Conservation (phyloP, 2,797 vertebrate genomes). For the Cephalopachus bancanus region DNA sequence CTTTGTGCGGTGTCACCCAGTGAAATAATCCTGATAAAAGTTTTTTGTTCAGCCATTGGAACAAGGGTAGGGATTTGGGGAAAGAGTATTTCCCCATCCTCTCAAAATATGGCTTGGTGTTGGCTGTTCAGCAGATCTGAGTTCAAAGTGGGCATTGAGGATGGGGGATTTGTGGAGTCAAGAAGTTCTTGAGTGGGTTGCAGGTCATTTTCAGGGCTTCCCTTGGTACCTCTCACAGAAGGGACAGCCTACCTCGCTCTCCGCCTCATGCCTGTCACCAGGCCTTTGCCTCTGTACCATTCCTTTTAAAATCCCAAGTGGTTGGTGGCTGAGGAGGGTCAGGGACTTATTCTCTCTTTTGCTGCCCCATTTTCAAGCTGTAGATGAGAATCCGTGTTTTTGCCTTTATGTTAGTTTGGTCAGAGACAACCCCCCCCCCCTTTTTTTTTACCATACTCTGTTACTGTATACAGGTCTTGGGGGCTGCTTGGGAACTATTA, state of each 20-base stretch:
- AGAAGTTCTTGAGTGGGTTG: background rate
- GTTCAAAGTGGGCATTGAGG: background rate
- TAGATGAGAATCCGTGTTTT: background rate
- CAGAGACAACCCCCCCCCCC: background rate
- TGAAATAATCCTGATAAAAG: conserved; percentile 44
- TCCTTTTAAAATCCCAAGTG: background rate
- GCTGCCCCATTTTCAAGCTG: background rate
- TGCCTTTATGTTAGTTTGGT: background rate
- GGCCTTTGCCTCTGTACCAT: background rate
- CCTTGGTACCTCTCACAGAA: background rate
- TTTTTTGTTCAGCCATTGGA: background rate
- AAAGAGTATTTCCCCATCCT: background rate
- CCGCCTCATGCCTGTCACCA: rapidly evolving
- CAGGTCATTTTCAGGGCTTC: background rate
- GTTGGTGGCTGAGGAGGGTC: background rate
- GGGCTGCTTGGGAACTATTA: background rate
- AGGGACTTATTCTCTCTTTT: background rate
- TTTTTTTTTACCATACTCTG: background rate
- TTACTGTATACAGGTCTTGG: background rate
- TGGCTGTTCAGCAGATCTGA: background rate
- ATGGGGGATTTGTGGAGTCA: background rate
- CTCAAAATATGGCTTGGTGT: background rate
- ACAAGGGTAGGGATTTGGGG: background rate
- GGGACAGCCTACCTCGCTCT: background rate
- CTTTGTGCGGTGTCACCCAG: background rate